Evolutionary conservation across 2,797 vertebrate species (phyloP).

Genomic region (Pampus argenteus): DNA sequence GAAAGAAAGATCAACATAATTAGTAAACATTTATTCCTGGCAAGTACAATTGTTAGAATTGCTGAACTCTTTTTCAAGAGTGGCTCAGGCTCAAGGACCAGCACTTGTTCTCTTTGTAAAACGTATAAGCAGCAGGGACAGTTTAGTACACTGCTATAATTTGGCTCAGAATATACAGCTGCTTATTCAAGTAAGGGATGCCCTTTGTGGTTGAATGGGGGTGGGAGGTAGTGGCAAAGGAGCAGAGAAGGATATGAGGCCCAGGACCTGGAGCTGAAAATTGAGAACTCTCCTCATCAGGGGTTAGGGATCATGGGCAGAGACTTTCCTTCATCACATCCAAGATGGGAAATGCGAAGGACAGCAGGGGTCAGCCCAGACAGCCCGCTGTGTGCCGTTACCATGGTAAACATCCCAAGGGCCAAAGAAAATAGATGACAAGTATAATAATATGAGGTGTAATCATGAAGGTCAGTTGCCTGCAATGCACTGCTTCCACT

Average conservation of each 20-base stretch:
- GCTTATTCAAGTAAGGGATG: conserved; percentile 88
- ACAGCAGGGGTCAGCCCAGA: conserved; percentile 92
- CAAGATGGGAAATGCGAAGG: conserved; percentile 93
- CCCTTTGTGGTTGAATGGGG: conserved; percentile 84
- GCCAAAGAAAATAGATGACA: conserved; percentile 96
- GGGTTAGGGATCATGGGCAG: conserved; percentile 92
- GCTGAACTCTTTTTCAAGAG: conserved; percentile 78
- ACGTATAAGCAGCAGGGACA: conserved; percentile 56
- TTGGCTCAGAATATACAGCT: conserved; percentile 90
- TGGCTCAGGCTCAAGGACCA: conserved; percentile 75
- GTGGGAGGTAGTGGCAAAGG: conserved; percentile 41
- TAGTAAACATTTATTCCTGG: background rate
- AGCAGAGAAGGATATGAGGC: conserved; percentile 77
- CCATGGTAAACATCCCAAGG: conserved; percentile 94
- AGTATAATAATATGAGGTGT: conserved; percentile 89
- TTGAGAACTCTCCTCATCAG: conserved; percentile 96
- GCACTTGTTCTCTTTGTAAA: conserved; percentile 78
- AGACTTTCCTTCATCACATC: conserved; percentile 93
- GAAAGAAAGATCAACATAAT: background rate
- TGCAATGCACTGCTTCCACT: conserved; percentile 73
- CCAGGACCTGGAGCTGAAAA: conserved; percentile 90
- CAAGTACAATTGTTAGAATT: background rate
- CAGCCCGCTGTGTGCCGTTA: conserved; percentile 92
- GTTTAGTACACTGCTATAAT: conserved; percentile 86
- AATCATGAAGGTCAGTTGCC: conserved; percentile 82